Evolutionary conservation across 2,888 invertebrate genomes (phyloP), one percentile per base, ranked within the genome.

Genomic region (Pammene aurita): DNA sequence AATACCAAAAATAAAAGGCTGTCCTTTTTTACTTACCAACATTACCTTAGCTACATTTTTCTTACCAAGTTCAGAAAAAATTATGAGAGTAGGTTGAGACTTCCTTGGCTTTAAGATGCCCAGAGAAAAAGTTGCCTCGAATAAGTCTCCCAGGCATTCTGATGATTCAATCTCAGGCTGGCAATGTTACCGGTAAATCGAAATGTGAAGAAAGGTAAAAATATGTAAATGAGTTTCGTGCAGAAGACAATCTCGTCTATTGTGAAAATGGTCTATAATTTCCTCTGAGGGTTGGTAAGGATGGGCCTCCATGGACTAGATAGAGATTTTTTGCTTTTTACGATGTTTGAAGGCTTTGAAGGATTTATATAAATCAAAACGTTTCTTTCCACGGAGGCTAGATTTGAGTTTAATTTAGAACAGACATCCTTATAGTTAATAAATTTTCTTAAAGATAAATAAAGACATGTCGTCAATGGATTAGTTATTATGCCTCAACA

Each of bases 191-290:
- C 11, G 14, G 50, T 2, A 60, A 65, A 60, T 65, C 41, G 46
- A 55, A 65, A 55, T 48, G 69, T 69, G 64, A 64, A 42, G 57
- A 16, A 64, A 64, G 46, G 58, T 64, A 69, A 65, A 68, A 69
- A 65, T 60, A 65, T 60, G 69, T 65, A 65, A 77, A 75, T 68
- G 61, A 65, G 61, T 69, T 67, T 63, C 70, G 73, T 60, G 68
- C 67, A 61, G 41, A 60, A 73, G 73, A 75, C 72, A 75, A 70
- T 62, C 41, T 65, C 65, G 72, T 72, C 71, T 74, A 74, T 75
- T 73, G 71, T 67, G 71, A 71, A 64, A 50, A 72, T 71, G 72
- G 72, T 65, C 70, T 64, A 72, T 77, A 74, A 80, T 80, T 80
- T 78, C 80, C 77, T 71, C 72, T 44, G 78, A 78, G 80, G 76